Evolutionary conservation across 2,797 vertebrate genomes (phyloP), one percentile per base, ranked within the genome.

Genomic region (Neostethus bicornis): DNA sequence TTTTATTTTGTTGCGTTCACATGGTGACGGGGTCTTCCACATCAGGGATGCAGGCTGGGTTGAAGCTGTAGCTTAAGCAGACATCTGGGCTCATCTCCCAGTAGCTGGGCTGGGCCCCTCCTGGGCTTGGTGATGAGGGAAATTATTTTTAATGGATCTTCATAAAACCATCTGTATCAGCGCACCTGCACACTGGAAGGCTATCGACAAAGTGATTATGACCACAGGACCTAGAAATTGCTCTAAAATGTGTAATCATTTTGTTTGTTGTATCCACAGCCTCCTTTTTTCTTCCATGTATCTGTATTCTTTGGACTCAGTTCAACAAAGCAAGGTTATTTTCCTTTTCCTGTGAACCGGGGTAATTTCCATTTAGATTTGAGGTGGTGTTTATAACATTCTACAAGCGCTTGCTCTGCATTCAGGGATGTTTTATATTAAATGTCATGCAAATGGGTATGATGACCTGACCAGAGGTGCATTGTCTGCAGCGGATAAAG

Each of bases 61-160:
- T 65, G 64, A 68, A 60, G 56, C 75, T 42, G 60, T 61, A 79
- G 87, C 60, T 60, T 81, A 61, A 75, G 80, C 76, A 81, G 85
- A 65, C 77, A 86, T 83, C 80, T 88, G 84, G 74, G 80, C 77
- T 79, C 34, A 66, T 77, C 84, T 89, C 81, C 85, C 61, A 79
- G 77, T 73, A 51, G 68, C 75, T 45, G 70, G 63, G 62, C 64
- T 70, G 84, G 88, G 86, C 89, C 90, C 88, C 90, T 90, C 88
- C 89, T 90, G 90, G 85, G 90, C 80, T 78, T 77, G 85, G 77
- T 74, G 79, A 92, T 87, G 87, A 90, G 88, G 83, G 51, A 87
- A 92, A 92, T 93, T 88, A 93, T 92, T 92, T 91, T 90, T 92
- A 92, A 92, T 92, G 90, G 92, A 88, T 92, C 90, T 92, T 91